phyloP scores from a whole-genome alignment of 2,888 invertebrate genomes.

The Hydroisotoma schaefferi region DNA sequence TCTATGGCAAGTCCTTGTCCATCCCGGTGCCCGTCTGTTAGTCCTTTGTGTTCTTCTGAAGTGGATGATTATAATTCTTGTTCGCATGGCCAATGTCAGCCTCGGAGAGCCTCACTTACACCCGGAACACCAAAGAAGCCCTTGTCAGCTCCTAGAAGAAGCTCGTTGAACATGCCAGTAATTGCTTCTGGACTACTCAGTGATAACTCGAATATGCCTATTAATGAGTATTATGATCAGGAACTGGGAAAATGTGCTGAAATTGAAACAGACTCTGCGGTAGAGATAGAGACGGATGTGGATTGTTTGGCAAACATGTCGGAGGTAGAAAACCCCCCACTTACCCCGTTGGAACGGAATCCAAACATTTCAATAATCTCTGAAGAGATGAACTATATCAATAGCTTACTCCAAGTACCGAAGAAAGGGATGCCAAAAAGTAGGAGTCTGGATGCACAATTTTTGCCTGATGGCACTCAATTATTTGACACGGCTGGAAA shows the following conservation, averaged over 20 bases:
- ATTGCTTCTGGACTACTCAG: constrained; percentile 45
- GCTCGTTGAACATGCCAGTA: constrained; percentile 53
- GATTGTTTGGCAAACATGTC: constrained; percentile 23
- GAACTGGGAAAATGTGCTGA: constrained; percentile 27
- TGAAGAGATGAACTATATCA: constrained; percentile 37
- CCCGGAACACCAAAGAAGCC: constrained; percentile 50
- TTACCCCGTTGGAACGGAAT: constrained; percentile 15
- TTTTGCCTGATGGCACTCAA: neutral
- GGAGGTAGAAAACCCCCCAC: constrained; percentile 19
- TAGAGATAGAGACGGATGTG: constrained; percentile 44
- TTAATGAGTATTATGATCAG: neutral
- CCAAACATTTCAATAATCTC: constrained; percentile 23
- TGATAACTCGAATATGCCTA: constrained; percentile 22
- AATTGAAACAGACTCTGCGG: constrained; percentile 45
- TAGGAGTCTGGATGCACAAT: constrained; percentile 57
- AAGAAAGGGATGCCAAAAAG: constrained; percentile 53
- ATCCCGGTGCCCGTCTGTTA: constrained; percentile 75
- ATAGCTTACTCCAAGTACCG: constrained; percentile 53
- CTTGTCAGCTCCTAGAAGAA: constrained; percentile 47
- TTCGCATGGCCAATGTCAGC: constrained; percentile 17
- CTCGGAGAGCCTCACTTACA: constrained; percentile 44
- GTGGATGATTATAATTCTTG: constrained; percentile 61
- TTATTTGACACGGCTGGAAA: constrained; percentile 1
- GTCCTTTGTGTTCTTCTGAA: constrained; percentile 71
- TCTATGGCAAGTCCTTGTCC: constrained; percentile 82